Evolutionary conservation across 2,888 invertebrate species (phyloP).

Genomic region (Trissonchulus latispiculum): DNA sequence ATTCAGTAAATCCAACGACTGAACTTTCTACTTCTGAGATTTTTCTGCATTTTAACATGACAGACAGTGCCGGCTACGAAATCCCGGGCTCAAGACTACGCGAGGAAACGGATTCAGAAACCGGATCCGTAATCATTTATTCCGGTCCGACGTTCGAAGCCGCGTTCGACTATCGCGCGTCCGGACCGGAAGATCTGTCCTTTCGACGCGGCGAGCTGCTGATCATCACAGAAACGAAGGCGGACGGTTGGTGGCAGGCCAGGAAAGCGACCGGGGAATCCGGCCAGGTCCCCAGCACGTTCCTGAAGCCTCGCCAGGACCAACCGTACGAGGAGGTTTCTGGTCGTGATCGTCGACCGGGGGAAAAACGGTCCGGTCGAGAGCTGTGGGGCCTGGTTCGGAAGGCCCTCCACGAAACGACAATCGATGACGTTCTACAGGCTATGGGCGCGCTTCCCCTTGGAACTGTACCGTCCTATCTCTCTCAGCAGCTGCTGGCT

Average conservation of each 20-base stretch:
- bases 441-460: not conserved
- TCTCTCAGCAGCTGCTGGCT: not conserved
- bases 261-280: not conserved
- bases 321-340: not conserved
- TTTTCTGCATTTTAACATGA: not conserved
- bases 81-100: not conserved
- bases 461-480: not conserved
- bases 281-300: not conserved
- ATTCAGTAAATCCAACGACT: no score
- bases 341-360: no score
- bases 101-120: not conserved
- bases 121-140: not conserved
- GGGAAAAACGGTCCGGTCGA: not conserved
- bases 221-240: not conserved
- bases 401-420: not conserved
- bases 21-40: no score
- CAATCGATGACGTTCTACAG: not conserved
- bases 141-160: not conserved
- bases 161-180: not conserved
- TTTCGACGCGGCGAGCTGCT: slow-evolving; percentile 5
- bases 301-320: not conserved
- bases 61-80: not conserved
- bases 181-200: not conserved
- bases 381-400: not conserved
- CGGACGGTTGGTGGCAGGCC: slow-evolving; percentile 5